Conservation (phyloP, 2,113 vertebrate species). For the Dascyllus trimaculatus region DNA sequence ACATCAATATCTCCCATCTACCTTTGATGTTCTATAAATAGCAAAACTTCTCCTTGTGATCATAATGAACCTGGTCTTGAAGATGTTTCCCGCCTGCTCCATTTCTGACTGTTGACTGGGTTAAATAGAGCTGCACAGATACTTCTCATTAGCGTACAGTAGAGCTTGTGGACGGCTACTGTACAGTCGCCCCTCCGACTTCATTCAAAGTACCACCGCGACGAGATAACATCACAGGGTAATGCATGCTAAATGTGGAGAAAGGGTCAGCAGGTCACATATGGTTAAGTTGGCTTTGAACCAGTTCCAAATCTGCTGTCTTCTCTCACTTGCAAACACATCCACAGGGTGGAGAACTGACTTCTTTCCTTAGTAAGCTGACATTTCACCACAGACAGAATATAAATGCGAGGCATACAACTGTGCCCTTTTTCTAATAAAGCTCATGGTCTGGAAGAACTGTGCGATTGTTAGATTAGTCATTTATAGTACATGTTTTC, state of each 20-base stretch:
- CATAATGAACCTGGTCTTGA: conserved; percentile 47
- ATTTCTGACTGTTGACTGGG: conserved; percentile 30
- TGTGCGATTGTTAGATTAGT: neutral
- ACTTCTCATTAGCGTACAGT: conserved; percentile 13
- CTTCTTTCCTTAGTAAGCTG: conserved; percentile 47
- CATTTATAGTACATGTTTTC: conserved; percentile 4
- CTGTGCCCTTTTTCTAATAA: conserved; percentile 35
- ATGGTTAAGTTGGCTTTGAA: conserved; percentile 33
- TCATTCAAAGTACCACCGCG: neutral
- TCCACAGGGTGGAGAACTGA: conserved; percentile 15
- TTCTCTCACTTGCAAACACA: conserved; percentile 3
- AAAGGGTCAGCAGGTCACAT: conserved; percentile 32
- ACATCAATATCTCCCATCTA: conserved; percentile 56
- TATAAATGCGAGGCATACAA: conserved; percentile 51
- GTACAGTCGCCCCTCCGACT: neutral
- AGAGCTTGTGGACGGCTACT: neutral
- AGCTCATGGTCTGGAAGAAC: conserved; percentile 13
- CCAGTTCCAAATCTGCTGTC: conserved; percentile 32
- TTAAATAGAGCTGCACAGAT: conserved; percentile 28
- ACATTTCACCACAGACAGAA: conserved; percentile 68
- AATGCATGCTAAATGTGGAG: conserved; percentile 25
- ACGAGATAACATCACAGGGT: conserved; percentile 29
- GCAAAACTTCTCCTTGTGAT: conserved; percentile 43
- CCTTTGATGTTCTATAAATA: conserved; percentile 73
- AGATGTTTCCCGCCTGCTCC: conserved; percentile 25